These are phyloP conservation scores for Platorchestia sp. DNA, from an alignment of 1,140 invertebrate species.

Conservation along the genomic window DNA sequence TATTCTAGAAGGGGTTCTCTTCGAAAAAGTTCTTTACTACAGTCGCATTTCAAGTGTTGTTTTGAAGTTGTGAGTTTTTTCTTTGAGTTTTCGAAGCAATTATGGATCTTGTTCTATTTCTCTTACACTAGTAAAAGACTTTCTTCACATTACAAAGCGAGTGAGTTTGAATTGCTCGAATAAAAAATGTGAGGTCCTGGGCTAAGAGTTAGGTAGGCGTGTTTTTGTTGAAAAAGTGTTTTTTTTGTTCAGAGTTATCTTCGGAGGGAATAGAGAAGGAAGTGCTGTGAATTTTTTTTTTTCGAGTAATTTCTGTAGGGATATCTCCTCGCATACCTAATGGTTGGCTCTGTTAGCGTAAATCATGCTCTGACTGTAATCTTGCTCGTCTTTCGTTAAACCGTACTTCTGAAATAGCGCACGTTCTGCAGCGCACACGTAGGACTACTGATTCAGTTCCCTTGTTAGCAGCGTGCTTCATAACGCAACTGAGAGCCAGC, in stretches of 20 bases:
- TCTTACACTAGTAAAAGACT: not conserved
- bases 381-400: not conserved
- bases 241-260: too few species aligned
- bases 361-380: not conserved
- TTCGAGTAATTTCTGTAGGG: not conserved
- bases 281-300: not conserved
- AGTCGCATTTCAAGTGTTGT: not conserved
- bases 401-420: not conserved
- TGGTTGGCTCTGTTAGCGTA: not conserved
- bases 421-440: not conserved
- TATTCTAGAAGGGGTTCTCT: not conserved
- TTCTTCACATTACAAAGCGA: not conserved
- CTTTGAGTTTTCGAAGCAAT: not conserved
- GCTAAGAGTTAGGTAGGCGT: too few species aligned
- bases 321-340: too few species aligned
- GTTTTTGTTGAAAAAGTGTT: too few species aligned
- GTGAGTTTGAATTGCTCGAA: too few species aligned
- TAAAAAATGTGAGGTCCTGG: too few species aligned
- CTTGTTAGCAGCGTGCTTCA: not conserved
- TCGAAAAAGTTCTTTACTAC: not conserved
- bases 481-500: not conserved
- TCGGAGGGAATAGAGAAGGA: not conserved
- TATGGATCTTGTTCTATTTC: not conserved
- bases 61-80: not conserved
- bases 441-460: not conserved